Evolutionary conservation across 1,140 invertebrate species (phyloP).

Genomic region (Acyrthosiphon pisum): DNA sequence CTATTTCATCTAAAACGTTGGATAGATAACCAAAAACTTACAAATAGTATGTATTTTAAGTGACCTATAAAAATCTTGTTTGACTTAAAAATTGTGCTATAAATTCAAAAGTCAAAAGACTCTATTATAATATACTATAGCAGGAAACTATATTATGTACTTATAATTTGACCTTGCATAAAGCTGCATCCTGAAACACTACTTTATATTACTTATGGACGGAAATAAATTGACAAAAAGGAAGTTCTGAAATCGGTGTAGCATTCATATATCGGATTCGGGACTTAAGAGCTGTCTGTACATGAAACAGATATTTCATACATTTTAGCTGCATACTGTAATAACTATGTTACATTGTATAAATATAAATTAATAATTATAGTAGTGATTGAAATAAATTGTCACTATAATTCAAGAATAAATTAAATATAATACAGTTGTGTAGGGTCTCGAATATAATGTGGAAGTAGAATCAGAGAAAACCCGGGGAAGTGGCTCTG

Average conservation of each 20-base stretch:
- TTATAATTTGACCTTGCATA: background rate
- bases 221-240: background rate
- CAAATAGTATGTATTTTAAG: background rate
- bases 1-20: background rate
- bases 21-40: background rate
- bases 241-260: background rate
- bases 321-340: background rate
- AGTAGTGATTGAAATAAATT: background rate
- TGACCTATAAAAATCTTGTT: background rate
- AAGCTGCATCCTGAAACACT: background rate
- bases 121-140: background rate
- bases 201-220: background rate
- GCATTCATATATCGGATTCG: background rate
- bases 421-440: background rate
- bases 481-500: background rate
- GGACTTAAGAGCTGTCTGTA: too few species aligned
- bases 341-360: background rate
- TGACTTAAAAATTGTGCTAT: background rate
- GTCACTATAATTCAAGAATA: background rate
- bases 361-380: background rate
- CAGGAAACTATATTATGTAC: background rate
- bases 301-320: background rate
- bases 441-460: background rate
- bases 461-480: background rate
- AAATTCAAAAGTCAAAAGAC: background rate